Evolutionary conservation across 2,888 invertebrate species (phyloP).

Genomic region (Lycia hirtaria): DNA sequence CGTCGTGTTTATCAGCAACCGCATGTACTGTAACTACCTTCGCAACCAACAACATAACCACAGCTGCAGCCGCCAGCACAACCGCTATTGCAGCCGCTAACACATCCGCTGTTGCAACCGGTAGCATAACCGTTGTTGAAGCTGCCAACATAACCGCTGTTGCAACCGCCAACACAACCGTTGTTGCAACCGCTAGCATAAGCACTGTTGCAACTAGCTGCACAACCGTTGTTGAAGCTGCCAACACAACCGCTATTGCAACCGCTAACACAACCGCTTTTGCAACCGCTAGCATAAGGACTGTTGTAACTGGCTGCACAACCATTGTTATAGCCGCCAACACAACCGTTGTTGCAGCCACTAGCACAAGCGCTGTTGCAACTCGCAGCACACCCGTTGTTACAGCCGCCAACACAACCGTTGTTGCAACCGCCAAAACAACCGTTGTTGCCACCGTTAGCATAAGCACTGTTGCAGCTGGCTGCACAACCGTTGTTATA

Average conservation of each 20-base stretch:
- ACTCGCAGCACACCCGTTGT: slow-evolving; percentile 25
- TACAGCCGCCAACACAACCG: no score
- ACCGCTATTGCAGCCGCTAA: slow-evolving; percentile 34
- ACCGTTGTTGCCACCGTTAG: slow-evolving; percentile 36
- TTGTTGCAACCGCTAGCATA: slow-evolving; percentile 1
- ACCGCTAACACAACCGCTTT: slow-evolving; percentile 39
- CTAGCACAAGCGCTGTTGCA: slow-evolving; percentile 40
- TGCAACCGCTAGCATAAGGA: slow-evolving; percentile 20
- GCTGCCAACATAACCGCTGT: slow-evolving; percentile 41
- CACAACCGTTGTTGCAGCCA: slow-evolving; percentile 40
- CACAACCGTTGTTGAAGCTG: no score
- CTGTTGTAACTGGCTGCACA: slow-evolving; percentile 35
- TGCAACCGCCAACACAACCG: slow-evolving; percentile 40
- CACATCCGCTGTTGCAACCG: slow-evolving; percentile 36
- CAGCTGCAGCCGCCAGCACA: slow-evolving; percentile 31
- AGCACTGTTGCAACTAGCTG: slow-evolving; percentile 35
- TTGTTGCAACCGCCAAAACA: background rate
- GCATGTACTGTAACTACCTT: slow-evolving; percentile 35
- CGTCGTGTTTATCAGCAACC: slow-evolving; percentile 31
- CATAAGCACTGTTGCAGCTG: slow-evolving; percentile 33
- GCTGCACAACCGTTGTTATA: slow-evolving; percentile 29
- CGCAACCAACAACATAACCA: slow-evolving; percentile 5
- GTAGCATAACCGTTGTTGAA: slow-evolving; percentile 40
- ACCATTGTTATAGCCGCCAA: slow-evolving; percentile 36
- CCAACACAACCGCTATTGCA: slow-evolving; percentile 41